A percentile compares a stretch with the other conserved stretches of the same genome.
These are phyloP conservation scores for Saccopteryx leptura DNA, from an alignment of 2,113 vertebrate species.

Conservation along the genomic window DNA sequence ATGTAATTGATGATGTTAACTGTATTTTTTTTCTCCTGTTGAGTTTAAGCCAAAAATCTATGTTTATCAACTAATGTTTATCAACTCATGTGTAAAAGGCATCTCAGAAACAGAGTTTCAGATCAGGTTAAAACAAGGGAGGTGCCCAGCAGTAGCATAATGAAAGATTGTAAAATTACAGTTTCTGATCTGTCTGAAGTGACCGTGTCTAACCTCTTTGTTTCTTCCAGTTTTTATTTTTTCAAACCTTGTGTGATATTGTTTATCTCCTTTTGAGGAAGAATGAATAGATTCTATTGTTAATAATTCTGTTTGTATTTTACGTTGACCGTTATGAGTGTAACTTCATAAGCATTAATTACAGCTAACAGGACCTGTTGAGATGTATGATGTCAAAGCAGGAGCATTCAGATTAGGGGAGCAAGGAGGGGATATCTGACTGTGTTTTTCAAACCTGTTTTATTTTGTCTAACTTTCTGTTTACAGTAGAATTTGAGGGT, in stretches of 20 bases:
- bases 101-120: conserved; percentile 33
- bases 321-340: not conserved
- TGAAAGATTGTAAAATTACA: not conserved
- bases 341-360: not conserved
- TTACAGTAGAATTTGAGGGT: not conserved
- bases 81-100: not conserved
- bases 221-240: not conserved
- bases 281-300: not conserved
- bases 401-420: not conserved
- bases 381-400: not conserved
- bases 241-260: not conserved
- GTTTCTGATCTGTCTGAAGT: not conserved
- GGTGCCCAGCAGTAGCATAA: not conserved
- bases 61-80: not conserved
- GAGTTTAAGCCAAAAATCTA: not conserved
- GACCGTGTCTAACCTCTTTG: not conserved
- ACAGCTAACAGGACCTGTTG: not conserved
- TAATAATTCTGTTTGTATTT: not conserved
- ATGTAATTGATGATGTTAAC: not conserved
- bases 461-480: conserved; percentile 26
- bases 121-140: not conserved
- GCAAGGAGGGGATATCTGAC: not conserved
- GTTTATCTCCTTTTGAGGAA: conserved; percentile 20
- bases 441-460: not conserved
- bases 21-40: not conserved